phyloP scores from a whole-genome alignment of 2,888 invertebrate genomes.

The Trachelus stipa region DNA sequence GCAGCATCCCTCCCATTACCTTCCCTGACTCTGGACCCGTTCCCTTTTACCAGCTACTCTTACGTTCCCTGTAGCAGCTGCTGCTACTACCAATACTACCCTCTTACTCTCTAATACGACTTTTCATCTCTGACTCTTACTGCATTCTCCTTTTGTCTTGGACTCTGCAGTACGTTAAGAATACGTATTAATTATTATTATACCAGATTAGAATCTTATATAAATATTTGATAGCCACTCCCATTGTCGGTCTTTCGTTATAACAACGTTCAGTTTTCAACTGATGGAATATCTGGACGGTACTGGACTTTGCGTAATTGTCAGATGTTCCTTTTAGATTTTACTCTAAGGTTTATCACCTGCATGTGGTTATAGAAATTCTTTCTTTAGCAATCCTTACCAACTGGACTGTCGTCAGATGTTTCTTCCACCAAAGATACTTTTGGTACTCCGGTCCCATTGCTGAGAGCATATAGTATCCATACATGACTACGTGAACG shows the following conservation, averaged over 20 bases:
- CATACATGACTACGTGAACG: constrained; percentile 89
- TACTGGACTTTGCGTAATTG: background rate
- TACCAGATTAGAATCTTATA: background rate
- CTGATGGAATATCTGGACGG: background rate
- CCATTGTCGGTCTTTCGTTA: background rate
- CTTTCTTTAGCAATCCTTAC: constrained; percentile 68
- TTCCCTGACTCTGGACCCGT: background rate
- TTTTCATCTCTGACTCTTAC: background rate
- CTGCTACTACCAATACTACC: background rate
- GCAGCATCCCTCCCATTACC: background rate
- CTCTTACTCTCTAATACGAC: background rate
- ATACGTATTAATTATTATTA: background rate
- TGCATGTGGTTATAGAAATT: background rate
- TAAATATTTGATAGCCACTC: background rate
- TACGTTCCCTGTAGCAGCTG: background rate
- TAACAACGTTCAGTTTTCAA: background rate
- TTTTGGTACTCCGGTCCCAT: constrained; percentile 88
- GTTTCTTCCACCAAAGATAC: constrained; percentile 92
- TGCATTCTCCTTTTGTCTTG: background rate
- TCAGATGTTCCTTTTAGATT: background rate
- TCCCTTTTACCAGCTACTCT: background rate
- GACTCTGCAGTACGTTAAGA: background rate
- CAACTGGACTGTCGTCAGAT: constrained; percentile 85
- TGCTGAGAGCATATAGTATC: constrained; percentile 87
- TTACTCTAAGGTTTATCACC: background rate